Base-by-base conservation (phyloP, 2,888 invertebrate species). In the Drosophila limbata region DNA sequence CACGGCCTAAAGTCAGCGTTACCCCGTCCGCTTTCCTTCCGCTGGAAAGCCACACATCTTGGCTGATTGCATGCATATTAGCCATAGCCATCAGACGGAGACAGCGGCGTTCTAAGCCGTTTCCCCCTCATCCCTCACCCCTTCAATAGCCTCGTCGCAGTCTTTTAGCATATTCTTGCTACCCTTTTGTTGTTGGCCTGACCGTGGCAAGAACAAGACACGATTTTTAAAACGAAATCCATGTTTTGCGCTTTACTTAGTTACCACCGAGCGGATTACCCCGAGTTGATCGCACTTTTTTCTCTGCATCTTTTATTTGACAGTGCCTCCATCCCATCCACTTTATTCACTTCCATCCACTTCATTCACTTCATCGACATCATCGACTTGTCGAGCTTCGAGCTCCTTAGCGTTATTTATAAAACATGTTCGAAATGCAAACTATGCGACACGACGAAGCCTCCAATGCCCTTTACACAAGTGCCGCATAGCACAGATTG, bases 21-120 rank as follows among this genome's bases (percentile, higher is more conserved):
- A 4, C 31, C 28, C 11, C 35, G 1, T 5, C 37, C 35, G 4
- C 25, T 21, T 13, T 1, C 35, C 0, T 1, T 13, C 19, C 25
- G 17, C 31, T 53, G 42, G 25, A 5, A 6, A 25, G 45, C 39
- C 33, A 51, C 42, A 53, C 63, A 60, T 64, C 69, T 79, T 85
- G 86, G 84, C 84, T 84, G 88, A 88, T 88, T 84, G 84, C 84
- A 84, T 84, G 84, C 84, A 86, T 84, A 84, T 88, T 88, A 84
- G 88, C 88, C 88, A 85, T 75, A 85, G 88, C 82, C 67, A 75
- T 73, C 68, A 68, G 74, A 42, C 62, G 35, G 79, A 35, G 79
- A 60, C 75, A 53, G 74, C 39, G 28, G 10, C 74, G 84, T 84
- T 84, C 77, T 86, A 77, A 76, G 64, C 56, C 17, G 4, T 47